Evolutionary conservation across 2,113 vertebrate genomes (phyloP).

Genomic region (Catharus fuscescens): DNA sequence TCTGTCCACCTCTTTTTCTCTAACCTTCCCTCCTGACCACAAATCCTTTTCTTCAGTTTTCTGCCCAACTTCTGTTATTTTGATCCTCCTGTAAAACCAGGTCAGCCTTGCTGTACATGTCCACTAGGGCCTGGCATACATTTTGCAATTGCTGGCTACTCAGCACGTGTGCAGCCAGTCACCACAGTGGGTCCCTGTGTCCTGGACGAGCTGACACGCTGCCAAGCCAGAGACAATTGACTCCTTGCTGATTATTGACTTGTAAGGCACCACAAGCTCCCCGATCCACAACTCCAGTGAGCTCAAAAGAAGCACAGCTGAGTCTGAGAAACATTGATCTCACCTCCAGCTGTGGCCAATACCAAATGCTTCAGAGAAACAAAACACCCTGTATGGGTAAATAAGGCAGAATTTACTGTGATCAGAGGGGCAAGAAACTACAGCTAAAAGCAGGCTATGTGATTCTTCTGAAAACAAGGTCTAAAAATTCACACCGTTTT

Average conservation of each 20-base stretch:
- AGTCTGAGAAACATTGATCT: conserved; percentile 21
- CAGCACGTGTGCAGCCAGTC: background rate
- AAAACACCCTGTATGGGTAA: background rate
- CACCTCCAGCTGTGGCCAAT: background rate
- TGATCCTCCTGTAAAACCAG: background rate
- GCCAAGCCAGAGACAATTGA: background rate
- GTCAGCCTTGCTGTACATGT: background rate
- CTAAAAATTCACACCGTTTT: background rate
- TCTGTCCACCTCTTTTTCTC: background rate
- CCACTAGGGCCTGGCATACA: background rate
- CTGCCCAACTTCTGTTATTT: background rate
- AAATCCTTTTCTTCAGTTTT: background rate
- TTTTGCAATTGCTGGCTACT: background rate
- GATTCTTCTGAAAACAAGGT: background rate
- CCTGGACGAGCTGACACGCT: background rate
- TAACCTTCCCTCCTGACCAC: background rate
- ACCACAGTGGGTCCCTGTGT: background rate
- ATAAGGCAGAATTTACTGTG: background rate
- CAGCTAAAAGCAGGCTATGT: background rate
- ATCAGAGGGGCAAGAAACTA: background rate
- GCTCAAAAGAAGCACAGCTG: background rate
- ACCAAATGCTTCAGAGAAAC: background rate
- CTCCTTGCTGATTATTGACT: background rate
- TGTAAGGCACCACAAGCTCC: background rate
- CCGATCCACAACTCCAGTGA: background rate